phyloP scores from a whole-genome alignment of 2,113 vertebrate genomes.

The Polyodon spathula region DNA sequence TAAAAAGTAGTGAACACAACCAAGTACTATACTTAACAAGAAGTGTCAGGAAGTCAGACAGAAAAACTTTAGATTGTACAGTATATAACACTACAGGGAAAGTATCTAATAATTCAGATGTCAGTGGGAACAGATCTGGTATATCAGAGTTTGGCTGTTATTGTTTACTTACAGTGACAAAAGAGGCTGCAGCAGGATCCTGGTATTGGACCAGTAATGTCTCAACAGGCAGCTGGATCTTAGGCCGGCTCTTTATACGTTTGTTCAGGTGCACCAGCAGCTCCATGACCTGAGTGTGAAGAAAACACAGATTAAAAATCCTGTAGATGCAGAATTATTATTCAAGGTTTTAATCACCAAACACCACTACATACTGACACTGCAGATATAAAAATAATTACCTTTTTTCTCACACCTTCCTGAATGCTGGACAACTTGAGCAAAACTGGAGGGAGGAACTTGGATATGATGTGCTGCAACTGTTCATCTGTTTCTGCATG shows the following conservation, averaged over 20 bases:
- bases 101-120: too few relatives aligned
- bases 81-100: too few relatives aligned
- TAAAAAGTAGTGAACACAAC: too few relatives aligned
- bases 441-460: slow-evolving; percentile 92
- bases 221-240: slow-evolving; percentile 93
- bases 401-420: slow-evolving; percentile 96
- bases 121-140: too few relatives aligned
- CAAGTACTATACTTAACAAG: too few relatives aligned
- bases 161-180: slow-evolving; percentile 76
- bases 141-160: too few relatives aligned
- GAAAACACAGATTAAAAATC: slow-evolving; percentile 7
- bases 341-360: background rate
- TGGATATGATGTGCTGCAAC: slow-evolving; percentile 93
- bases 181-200: slow-evolving; percentile 90
- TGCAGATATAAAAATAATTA: slow-evolving; percentile 38
- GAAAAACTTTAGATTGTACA: too few relatives aligned
- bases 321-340: background rate
- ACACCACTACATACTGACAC: background rate
- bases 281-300: slow-evolving; percentile 82
- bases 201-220: slow-evolving; percentile 94
- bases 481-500: slow-evolving; percentile 97
- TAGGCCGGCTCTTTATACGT: slow-evolving; percentile 92
- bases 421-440: slow-evolving; percentile 95
- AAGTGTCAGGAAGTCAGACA: too few relatives aligned
- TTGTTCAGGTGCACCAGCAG: slow-evolving; percentile 93